Percentiles rank a stretch among this genome's conserved stretches.
These are phyloP conservation scores for Sinocyclocheilus grahami DNA, from an alignment of 2,113 vertebrate genomes.

Conservation along the genomic window DNA sequence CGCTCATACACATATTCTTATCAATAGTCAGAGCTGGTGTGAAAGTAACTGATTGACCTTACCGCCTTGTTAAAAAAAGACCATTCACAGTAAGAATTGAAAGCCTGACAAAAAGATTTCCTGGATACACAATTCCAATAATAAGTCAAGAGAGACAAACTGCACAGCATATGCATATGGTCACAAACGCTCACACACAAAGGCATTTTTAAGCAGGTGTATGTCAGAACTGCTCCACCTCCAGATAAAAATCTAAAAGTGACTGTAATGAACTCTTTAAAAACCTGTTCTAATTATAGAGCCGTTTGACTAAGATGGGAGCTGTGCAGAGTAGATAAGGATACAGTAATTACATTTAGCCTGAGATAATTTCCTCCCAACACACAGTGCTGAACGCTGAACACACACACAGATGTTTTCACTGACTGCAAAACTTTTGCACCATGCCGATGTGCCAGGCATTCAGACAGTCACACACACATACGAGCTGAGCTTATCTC, in stretches of 20 bases:
- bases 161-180: background rate
- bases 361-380: constrained; percentile 33
- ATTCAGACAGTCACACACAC: constrained; percentile 27
- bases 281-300: constrained; percentile 54
- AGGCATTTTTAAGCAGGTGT: constrained; percentile 11
- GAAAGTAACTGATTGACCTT: background rate
- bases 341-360: constrained; percentile 22
- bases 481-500: constrained; percentile 2
- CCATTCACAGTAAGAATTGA: background rate
- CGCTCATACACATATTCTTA: background rate
- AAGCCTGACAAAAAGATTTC: background rate
- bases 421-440: constrained; percentile 23
- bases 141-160: background rate
- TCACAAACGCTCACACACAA: background rate
- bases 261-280: constrained; percentile 28
- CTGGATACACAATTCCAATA: background rate
- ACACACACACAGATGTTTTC: constrained; percentile 26
- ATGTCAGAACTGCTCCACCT: background rate
- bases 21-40: background rate
- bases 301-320: constrained; percentile 28
- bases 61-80: background rate
- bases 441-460: constrained; percentile 24
- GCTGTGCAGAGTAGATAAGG: constrained; percentile 38
- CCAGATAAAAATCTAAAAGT: constrained; percentile 37
- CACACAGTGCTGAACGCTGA: constrained; percentile 16